Percentiles rank a stretch among this genome's conserved stretches.
phyloP scores from a whole-genome alignment of 1,140 invertebrate genomes.

The Macrobrachium nipponense region DNA sequence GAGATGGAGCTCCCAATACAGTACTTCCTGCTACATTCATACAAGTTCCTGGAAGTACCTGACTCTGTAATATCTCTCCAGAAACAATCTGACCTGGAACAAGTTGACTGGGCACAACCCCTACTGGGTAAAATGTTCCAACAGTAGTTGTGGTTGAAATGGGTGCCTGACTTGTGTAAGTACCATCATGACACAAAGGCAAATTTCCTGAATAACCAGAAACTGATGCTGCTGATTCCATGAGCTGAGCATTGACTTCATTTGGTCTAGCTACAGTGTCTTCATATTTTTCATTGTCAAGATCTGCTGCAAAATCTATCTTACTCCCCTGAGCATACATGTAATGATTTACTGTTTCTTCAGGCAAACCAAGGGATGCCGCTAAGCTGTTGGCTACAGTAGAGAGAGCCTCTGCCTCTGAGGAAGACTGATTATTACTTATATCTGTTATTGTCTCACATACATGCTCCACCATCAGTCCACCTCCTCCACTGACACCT shows the following conservation, averaged over 20 bases:
- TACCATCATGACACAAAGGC: conserved; percentile 28
- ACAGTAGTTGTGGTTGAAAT: conserved; percentile 28
- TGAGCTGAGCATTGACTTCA: conserved; percentile 31
- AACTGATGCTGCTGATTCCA: conserved; percentile 28
- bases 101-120: conserved; percentile 38
- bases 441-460: conserved; percentile 32
- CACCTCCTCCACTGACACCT: not conserved
- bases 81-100: conserved; percentile 40
- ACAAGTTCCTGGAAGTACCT: conserved; percentile 34
- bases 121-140: conserved; percentile 35
- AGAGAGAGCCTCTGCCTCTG: conserved; percentile 52
- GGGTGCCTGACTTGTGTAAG: conserved; percentile 44
- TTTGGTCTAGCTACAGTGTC: conserved; percentile 19
- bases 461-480: conserved; percentile 9
- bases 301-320: conserved; percentile 19
- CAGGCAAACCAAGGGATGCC: conserved; percentile 46
- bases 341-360: conserved; percentile 54
- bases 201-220: conserved; percentile 34
- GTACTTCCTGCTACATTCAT: conserved; percentile 16
- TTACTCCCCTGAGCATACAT: conserved; percentile 47
- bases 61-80: conserved; percentile 46
- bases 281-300: conserved; percentile 33
- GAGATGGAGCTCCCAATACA: conserved; percentile 31
- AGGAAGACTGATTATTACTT: conserved; percentile 25
- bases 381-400: conserved; percentile 52